Conservation (phyloP, 2,113 vertebrate genomes). For the Donacobius atricapilla region DNA sequence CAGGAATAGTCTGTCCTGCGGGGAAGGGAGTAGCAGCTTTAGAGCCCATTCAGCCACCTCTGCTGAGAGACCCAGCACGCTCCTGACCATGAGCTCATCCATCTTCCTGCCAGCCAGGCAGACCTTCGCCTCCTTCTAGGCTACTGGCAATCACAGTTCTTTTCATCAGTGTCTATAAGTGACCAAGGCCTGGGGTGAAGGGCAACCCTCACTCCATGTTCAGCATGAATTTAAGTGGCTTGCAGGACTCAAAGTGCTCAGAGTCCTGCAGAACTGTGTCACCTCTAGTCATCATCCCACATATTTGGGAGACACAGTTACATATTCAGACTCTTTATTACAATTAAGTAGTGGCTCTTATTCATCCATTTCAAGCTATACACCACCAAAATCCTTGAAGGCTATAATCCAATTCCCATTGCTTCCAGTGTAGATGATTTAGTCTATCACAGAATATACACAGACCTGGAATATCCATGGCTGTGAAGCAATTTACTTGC, state of each 20-base stretch:
- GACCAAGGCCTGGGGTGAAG: not conserved
- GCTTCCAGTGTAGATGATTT: not conserved
- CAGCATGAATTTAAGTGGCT: not conserved
- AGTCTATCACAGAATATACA: not conserved
- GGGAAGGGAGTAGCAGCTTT: not conserved
- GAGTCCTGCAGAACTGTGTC: not conserved
- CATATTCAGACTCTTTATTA: not conserved
- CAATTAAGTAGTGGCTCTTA: not conserved
- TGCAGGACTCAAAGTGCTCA: not conserved
- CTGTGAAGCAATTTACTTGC: constrained; percentile 8
- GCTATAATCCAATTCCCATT: not conserved
- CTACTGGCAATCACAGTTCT: not conserved
- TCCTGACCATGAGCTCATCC: fast-evolving
- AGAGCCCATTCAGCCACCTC: not conserved
- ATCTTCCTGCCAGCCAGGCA: not conserved
- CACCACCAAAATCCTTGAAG: not conserved
- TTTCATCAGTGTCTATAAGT: not conserved
- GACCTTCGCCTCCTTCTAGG: not conserved
- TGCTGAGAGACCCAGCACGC: not conserved
- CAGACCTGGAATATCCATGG: not conserved
- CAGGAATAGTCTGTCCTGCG: not conserved
- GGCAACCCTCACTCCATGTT: not conserved
- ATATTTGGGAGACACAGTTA: not conserved
- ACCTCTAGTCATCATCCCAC: not conserved
- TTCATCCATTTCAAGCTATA: not conserved